Evolutionary conservation across 2,888 invertebrate genomes (phyloP).

Genomic region (Ernsta delagoae): DNA sequence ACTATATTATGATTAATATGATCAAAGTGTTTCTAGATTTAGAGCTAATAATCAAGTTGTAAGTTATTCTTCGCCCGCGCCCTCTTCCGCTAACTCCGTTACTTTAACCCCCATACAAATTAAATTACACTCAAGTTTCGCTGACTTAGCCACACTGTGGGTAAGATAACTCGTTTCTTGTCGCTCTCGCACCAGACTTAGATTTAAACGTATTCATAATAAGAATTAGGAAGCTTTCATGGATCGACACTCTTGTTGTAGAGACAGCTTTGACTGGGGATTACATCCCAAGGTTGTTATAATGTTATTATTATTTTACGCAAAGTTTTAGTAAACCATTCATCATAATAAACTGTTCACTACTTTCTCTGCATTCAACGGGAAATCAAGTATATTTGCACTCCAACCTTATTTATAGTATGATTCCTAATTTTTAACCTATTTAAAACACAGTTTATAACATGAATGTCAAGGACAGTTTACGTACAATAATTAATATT

Average conservation of each 20-base stretch:
- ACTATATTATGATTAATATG: no score
- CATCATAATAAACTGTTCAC: no score
- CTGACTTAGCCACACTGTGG: slow-evolving; percentile 67
- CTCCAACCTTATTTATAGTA: no score
- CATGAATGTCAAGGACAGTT: no score
- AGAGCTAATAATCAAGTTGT: no score
- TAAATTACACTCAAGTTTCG: slow-evolving; percentile 75
- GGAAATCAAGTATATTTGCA: no score
- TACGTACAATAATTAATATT: background rate
- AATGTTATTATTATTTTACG: no score
- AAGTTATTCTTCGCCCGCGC: slow-evolving; percentile 39
- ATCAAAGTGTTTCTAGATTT: no score
- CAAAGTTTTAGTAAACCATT: no score
- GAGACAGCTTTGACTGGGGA: background rate
- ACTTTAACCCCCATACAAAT: slow-evolving; percentile 73
- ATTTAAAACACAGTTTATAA: no score
- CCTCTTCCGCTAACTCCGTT: slow-evolving; percentile 60
- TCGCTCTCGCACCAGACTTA: slow-evolving; percentile 45
- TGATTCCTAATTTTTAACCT: no score
- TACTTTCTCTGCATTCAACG: no score
- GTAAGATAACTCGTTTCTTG: slow-evolving; percentile 65
- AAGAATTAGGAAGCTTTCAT: slow-evolving; percentile 35
- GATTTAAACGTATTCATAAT: slow-evolving; percentile 40
- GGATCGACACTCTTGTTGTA: slow-evolving; percentile 21
- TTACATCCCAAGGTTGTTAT: background rate